phyloP scores from a whole-genome alignment of 2,113 vertebrate species.

The Periophthalmus modestus region DNA sequence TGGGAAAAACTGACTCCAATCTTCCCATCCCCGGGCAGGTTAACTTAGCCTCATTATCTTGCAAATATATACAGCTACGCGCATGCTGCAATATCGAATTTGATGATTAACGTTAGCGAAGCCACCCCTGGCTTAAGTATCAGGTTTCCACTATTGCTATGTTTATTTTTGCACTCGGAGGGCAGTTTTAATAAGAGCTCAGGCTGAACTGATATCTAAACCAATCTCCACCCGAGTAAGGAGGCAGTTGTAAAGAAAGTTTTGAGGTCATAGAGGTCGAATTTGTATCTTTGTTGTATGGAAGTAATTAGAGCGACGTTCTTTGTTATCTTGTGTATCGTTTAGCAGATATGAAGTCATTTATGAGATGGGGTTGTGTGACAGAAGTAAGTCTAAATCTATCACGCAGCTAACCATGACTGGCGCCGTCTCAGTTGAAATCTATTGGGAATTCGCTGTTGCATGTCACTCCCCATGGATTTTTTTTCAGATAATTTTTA shows the following conservation, averaged over 20 bases:
- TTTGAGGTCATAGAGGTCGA: neutral
- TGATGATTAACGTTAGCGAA: neutral
- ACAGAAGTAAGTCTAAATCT: slow-evolving; percentile 3
- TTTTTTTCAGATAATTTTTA: no score
- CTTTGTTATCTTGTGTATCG: neutral
- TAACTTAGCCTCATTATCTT: slow-evolving; percentile 35
- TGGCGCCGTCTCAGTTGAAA: neutral
- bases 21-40: slow-evolving; percentile 26
- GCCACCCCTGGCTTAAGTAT: slow-evolving; percentile 5
- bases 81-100: slow-evolving; percentile 8
- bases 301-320: neutral
- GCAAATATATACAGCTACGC: slow-evolving; percentile 28
- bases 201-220: neutral
- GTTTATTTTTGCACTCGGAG: neutral
- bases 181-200: neutral
- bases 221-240: neutral
- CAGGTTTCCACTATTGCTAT: neutral
- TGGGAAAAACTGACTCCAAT: slow-evolving; percentile 29
- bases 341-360: neutral
- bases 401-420: slow-evolving; percentile 7
- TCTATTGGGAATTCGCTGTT: neutral
- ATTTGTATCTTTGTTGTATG: neutral
- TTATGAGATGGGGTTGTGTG: neutral
- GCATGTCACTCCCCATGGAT: slow-evolving; percentile 3
- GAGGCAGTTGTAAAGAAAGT: neutral